Percentiles rank a stretch among this genome's conserved stretches.
These are phyloP conservation scores for Bradysia coprophila DNA, from an alignment of 1,140 invertebrate genomes.

Conservation along the genomic window DNA sequence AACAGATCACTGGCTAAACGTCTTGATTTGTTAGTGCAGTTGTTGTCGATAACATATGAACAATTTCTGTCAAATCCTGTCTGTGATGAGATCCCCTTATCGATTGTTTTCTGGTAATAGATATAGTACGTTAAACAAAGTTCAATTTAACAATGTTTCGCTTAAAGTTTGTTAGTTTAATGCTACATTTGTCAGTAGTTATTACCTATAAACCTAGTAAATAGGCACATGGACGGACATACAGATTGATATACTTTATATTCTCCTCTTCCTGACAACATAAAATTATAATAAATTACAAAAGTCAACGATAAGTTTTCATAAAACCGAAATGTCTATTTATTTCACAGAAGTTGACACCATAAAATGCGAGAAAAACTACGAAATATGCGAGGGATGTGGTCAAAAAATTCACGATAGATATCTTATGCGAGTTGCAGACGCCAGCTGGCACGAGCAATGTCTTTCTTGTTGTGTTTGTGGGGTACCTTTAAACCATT, in stretches of 20 bases:
- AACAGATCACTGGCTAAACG: no score
- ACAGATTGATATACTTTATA: no score
- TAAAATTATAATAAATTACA: not conserved
- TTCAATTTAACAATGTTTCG: no score
- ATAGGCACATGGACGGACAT: no score
- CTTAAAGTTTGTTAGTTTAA: no score
- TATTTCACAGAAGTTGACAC: constrained; percentile 22
- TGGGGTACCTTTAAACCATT: constrained; percentile 62
- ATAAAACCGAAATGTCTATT: not conserved
- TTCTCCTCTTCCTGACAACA: not conserved
- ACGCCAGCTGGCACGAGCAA: constrained; percentile 83
- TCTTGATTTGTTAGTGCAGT: no score
- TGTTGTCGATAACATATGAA: no score
- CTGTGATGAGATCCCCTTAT: no score
- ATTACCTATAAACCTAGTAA: not conserved
- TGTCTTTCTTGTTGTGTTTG: constrained; percentile 84
- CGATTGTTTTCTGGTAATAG: no score
- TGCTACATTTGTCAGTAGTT: no score
- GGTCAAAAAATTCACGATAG: constrained; percentile 80
- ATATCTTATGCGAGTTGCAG: constrained; percentile 81
- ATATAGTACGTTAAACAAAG: no score
- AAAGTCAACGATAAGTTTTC: not conserved
- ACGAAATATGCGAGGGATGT: constrained; percentile 76
- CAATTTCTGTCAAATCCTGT: no score
- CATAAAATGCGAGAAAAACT: constrained; percentile 45